A percentile compares a stretch with the other conserved stretches of the same genome.
These are phyloP conservation scores for Tyrannus savana DNA, from an alignment of 2,113 vertebrate genomes.

Conservation along the genomic window DNA sequence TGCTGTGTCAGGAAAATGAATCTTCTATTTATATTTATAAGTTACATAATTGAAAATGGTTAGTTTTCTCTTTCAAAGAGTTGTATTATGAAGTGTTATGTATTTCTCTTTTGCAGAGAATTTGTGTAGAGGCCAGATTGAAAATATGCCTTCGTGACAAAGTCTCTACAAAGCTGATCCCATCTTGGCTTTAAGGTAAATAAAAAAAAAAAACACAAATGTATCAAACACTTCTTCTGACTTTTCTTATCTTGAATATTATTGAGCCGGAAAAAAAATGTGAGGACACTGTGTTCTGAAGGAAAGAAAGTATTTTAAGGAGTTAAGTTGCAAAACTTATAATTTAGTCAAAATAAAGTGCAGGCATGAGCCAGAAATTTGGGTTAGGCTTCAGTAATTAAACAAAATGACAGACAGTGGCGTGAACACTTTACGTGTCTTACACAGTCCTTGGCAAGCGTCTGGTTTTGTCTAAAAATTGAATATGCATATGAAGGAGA, in stretches of 20 bases:
- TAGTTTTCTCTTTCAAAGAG: not conserved
- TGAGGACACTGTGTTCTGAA: not conserved
- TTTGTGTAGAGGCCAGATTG: not conserved
- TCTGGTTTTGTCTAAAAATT: not conserved
- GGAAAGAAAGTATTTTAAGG: not conserved
- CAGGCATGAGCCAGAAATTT: not conserved
- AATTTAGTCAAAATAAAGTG: not conserved
- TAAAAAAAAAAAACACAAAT: not conserved
- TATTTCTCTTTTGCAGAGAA: slow-evolving; percentile 40
- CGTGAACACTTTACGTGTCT: not conserved
- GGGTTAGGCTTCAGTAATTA: not conserved
- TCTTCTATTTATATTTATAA: slow-evolving; percentile 45
- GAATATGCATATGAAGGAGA: slow-evolving; percentile 18
- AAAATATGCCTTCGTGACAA: slow-evolving; percentile 18
- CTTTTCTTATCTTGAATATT: not conserved
- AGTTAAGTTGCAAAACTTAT: not conserved
- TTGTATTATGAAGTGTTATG: not conserved
- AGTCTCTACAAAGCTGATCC: not conserved
- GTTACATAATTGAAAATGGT: not conserved
- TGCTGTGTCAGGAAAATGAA: not conserved
- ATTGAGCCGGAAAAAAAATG: not conserved
- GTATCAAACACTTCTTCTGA: not conserved
- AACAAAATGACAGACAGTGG: not conserved
- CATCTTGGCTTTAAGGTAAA: slow-evolving; percentile 7
- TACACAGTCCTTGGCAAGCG: not conserved